Conservation (phyloP, 2,888 invertebrate species). For the Sminthurinus aureus region DNA sequence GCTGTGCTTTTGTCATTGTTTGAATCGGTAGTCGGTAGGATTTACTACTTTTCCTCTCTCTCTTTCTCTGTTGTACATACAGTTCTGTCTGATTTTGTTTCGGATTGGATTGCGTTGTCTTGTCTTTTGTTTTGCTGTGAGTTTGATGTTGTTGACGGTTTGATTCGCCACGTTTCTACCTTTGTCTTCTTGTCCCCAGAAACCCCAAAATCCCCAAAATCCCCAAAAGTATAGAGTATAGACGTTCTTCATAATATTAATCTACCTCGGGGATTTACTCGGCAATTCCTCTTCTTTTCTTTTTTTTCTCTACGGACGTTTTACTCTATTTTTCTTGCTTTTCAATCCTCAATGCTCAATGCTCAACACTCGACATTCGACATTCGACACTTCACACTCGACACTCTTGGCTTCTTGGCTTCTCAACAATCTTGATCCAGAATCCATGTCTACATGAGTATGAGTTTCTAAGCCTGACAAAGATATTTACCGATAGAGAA, state of each 20-base stretch:
- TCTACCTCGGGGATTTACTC: conserved; percentile 18
- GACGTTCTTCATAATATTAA: conserved; percentile 11
- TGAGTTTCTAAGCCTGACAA: too few species aligned
- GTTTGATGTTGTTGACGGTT: neutral
- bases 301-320: neutral
- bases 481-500: too few species aligned
- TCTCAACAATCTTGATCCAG: too few species aligned
- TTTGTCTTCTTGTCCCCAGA: conserved; percentile 17
- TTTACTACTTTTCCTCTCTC: neutral
- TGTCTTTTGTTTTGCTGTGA: too few species aligned
- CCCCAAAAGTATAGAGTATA: too few species aligned
- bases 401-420: too few species aligned
- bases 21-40: too few species aligned
- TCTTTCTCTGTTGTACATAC: neutral
- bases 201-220: neutral
- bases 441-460: too few species aligned
- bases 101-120: neutral
- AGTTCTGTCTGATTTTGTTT: neutral
- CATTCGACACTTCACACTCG: too few species aligned
- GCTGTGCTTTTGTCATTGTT: too few species aligned
- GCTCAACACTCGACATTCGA: too few species aligned
- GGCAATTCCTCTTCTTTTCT: neutral
- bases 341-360: too few species aligned
- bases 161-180: conserved; percentile 11
- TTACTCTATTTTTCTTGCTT: neutral